Evolutionary conservation across 2,113 vertebrate genomes (phyloP).

Genomic region (Phodopus roborovskii): DNA sequence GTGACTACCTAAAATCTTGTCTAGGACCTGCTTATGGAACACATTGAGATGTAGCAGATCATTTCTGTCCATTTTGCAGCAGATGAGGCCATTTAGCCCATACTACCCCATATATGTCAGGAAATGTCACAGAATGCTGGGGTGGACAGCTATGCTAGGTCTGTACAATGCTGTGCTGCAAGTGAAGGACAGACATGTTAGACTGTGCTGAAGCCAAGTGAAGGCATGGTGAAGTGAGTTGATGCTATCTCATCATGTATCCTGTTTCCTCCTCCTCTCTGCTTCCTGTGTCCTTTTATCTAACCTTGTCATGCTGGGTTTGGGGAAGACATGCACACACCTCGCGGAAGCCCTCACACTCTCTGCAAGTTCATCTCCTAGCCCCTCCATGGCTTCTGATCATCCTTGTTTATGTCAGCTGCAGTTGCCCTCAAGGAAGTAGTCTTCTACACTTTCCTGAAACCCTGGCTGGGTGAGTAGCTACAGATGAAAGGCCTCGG

Average conservation of each 20-base stretch:
- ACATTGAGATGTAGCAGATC: neutral
- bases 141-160: neutral
- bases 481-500: neutral
- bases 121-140: neutral
- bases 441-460: conserved; percentile 84
- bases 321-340: neutral
- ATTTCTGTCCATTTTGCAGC: neutral
- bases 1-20: neutral
- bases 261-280: accelerated
- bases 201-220: neutral
- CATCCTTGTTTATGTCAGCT: conserved; percentile 79
- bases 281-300: neutral
- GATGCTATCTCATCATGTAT: neutral
- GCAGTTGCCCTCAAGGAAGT: conserved; percentile 88
- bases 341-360: neutral
- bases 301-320: neutral
- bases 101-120: neutral
- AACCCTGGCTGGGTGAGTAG: conserved; percentile 90
- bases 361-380: neutral
- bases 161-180: neutral
- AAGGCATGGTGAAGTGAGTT: neutral
- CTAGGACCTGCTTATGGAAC: neutral
- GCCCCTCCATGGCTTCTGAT: neutral
- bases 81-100: neutral
- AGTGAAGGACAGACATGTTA: neutral